These are phyloP conservation scores for Aphodius sticticus DNA, from an alignment of 2,888 invertebrate genomes.

Conservation along the genomic window DNA sequence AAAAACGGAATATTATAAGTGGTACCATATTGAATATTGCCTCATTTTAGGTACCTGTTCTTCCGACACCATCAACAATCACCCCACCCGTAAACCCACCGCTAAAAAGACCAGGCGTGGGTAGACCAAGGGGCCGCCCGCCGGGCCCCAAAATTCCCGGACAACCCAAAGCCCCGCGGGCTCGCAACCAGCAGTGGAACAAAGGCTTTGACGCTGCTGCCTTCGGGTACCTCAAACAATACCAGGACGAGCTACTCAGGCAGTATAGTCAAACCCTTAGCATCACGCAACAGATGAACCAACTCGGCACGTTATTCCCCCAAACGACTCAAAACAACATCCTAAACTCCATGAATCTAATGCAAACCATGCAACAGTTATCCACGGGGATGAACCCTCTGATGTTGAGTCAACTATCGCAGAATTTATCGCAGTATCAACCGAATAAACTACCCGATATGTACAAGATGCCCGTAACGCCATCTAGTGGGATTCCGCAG, in stretches of 20 bases:
- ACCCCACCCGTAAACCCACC: constrained; percentile 41
- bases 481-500: constrained; percentile 30
- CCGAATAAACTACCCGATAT: constrained; percentile 39
- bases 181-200: constrained; percentile 50
- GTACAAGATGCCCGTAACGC: constrained; percentile 38
- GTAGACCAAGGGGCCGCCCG: constrained; percentile 63
- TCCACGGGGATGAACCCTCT: constrained; percentile 41
- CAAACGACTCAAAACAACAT: constrained; percentile 33
- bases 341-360: constrained; percentile 42
- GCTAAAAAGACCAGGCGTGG: constrained; percentile 53
- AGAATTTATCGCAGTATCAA: constrained; percentile 40
- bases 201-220: constrained; percentile 50
- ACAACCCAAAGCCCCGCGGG: constrained; percentile 48
- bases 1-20: too few relatives aligned
- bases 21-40: background rate
- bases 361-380: constrained; percentile 45
- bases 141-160: constrained; percentile 58
- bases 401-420: constrained; percentile 41
- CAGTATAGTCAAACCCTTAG: constrained; percentile 57
- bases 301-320: constrained; percentile 34
- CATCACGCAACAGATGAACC: constrained; percentile 46
- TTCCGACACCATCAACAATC: constrained; percentile 43
- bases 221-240: constrained; percentile 57
- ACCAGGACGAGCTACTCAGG: constrained; percentile 58
- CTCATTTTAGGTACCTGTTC: constrained; percentile 39